Evolutionary conservation across 2,113 vertebrate genomes (phyloP), one percentile per base, ranked within the genome.

Genomic region (Australoheros scitulus): DNA sequence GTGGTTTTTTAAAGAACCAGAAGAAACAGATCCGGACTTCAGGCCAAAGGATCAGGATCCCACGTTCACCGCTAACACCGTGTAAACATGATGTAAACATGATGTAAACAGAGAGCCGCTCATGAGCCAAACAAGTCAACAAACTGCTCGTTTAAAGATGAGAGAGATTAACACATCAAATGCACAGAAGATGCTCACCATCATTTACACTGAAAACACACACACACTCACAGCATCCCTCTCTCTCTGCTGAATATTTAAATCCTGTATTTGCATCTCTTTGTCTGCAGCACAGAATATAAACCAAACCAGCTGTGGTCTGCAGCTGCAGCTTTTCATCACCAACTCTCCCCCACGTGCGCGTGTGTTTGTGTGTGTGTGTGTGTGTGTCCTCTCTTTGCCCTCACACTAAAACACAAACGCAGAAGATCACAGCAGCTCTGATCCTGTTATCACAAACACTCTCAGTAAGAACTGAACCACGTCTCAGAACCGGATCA

Each of bases 221-320:
- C 47, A 52, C 47, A 0, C 50, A 55, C 6, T 10, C 52, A 56
- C 20, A 56, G 8, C 41, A 50, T 70, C 64, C 52, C 43, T 29
- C 24, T 18, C 15, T 47, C 65, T 74, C 50, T 58, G 34, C n/a
- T 41, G 55, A 76, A 58, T 76, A 58, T 58, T 76, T 76, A 76
- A 76, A 76, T 76, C 55, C 32, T 58, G 55, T 38, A 58, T 76
- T 76, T 76, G 55, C 55, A 58, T 76, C 9, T 58, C 32, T 76
- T 76, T 58, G 55, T 58, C 32, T 34, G 34, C 34, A 34, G 34
- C 34, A 34, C 34, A 34, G 34, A 34, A 34, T 34, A 34, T 34
- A 34, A 34, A 34, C 34, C 57, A 38, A 38, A 38, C 36, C 36
- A 38, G 36, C 36, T 38, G 36, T 38, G 36, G 7, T 38, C 36